These are phyloP conservation scores for Aleadryas rufinucha DNA, from an alignment of 2,113 vertebrate genomes.

Conservation along the genomic window DNA sequence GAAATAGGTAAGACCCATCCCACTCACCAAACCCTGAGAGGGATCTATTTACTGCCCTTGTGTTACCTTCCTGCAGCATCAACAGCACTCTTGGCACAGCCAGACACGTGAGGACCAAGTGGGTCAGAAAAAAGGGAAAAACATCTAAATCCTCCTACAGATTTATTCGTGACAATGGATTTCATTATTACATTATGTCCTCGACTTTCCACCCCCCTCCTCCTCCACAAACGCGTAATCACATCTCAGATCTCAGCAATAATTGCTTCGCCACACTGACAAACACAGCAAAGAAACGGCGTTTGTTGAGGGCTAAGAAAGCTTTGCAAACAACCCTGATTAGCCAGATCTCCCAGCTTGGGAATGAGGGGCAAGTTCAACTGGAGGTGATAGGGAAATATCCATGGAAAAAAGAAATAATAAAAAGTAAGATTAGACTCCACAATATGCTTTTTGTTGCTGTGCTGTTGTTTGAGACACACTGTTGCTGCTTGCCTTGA, in stretches of 20 bases:
- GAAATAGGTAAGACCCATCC: not conserved
- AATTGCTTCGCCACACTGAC: not conserved
- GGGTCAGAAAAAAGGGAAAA: slow-evolving; percentile 24
- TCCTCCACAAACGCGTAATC: slow-evolving; percentile 13
- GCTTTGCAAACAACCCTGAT: slow-evolving; percentile 31
- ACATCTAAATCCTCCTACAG: slow-evolving; percentile 11
- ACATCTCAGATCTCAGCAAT: not conserved
- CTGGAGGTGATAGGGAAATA: not conserved
- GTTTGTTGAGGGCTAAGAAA: slow-evolving; percentile 25
- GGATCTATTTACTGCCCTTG: not conserved
- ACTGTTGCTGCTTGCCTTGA: not conserved
- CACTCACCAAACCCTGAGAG: not conserved
- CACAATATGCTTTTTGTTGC: not conserved
- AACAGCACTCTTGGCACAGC: not conserved
- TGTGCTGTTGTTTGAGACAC: not conserved
- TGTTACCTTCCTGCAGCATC: not conserved
- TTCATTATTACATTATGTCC: slow-evolving; percentile 49
- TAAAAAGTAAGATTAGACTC: not conserved
- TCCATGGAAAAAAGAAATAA: not conserved
- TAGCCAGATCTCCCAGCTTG: not conserved
- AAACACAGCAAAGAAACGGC: not conserved
- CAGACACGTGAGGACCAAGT: not conserved
- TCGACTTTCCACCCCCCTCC: not conserved
- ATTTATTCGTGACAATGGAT: slow-evolving; percentile 37
- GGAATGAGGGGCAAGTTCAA: not conserved